Evolutionary conservation across 2,888 invertebrate species (phyloP).

Genomic region (Tortricodes alternella): DNA sequence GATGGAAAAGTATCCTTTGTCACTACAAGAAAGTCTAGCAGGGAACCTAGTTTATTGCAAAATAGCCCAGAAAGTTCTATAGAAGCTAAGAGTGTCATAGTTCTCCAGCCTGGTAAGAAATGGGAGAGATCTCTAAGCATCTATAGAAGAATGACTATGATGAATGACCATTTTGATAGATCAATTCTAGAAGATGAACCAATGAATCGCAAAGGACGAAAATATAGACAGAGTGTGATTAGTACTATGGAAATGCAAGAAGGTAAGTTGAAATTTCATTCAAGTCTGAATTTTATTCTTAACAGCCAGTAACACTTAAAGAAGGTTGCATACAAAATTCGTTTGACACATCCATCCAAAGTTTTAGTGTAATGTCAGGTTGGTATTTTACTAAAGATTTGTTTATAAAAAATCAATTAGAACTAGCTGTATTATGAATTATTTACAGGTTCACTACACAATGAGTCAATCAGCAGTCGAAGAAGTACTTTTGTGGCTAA

Average conservation of each 20-base stretch:
- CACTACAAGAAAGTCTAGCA: conserved; percentile 43
- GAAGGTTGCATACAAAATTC: conserved; percentile 31
- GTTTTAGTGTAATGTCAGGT: conserved; percentile 82
- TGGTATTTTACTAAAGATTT: conserved; percentile 45
- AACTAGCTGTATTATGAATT: conserved; percentile 30
- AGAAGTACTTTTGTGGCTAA: conserved; percentile 72
- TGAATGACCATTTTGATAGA: conserved; percentile 61
- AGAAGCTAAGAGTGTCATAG: conserved; percentile 59
- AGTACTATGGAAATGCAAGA: conserved; percentile 79
- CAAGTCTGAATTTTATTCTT: conserved; percentile 16
- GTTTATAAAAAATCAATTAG: conserved; percentile 32
- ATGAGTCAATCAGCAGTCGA: conserved; percentile 74
- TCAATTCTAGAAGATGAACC: conserved; percentile 69
- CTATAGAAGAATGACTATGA: conserved; percentile 77
- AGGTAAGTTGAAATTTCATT: conserved; percentile 51
- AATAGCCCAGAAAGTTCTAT: conserved; percentile 24
- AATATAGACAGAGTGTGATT: conserved; percentile 80
- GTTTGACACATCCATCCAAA: conserved; percentile 72
- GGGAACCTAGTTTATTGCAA: conserved; percentile 32
- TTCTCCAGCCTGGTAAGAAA: conserved; percentile 85
- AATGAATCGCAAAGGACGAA: conserved; percentile 72
- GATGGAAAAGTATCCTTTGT: conserved; percentile 28
- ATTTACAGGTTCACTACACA: conserved; percentile 70
- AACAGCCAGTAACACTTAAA: conserved; percentile 35
- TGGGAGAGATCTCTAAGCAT: conserved; percentile 86